Percentiles rank a stretch among this genome's conserved stretches.
These are phyloP conservation scores for Pygoscelis adeliae DNA, from an alignment of 2,113 vertebrate genomes.

Conservation along the genomic window DNA sequence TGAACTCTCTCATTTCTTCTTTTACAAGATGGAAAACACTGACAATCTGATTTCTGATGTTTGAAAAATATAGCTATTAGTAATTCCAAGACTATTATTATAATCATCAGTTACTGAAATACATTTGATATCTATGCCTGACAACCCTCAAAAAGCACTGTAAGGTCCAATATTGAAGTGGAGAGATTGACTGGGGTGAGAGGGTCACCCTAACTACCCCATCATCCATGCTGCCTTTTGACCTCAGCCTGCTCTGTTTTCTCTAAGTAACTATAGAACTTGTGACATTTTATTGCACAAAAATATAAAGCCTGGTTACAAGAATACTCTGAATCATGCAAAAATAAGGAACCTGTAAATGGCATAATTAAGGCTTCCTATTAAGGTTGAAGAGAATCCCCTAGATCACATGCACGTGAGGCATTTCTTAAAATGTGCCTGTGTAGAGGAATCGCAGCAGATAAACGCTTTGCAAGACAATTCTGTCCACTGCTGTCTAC, in stretches of 20 bases:
- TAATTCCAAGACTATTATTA: not conserved
- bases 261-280: not conserved
- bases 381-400: not conserved
- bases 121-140: not conserved
- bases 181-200: fast-evolving
- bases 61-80: not conserved
- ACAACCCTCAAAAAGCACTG: not conserved
- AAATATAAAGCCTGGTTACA: not conserved
- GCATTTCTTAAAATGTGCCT: not conserved
- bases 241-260: not conserved
- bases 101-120: not conserved
- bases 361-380: not conserved
- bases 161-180: fast-evolving
- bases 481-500: not conserved
- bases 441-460: not conserved
- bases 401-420: fast-evolving
- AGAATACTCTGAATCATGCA: not conserved
- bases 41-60: not conserved
- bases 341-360: not conserved
- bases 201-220: not conserved
- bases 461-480: not conserved
- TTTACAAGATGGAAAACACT: not conserved
- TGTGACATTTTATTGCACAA: not conserved
- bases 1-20: not conserved
- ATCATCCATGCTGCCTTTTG: not conserved